Base-by-base conservation (phyloP, 2,797 vertebrate species). In the Allobates femoralis region DNA sequence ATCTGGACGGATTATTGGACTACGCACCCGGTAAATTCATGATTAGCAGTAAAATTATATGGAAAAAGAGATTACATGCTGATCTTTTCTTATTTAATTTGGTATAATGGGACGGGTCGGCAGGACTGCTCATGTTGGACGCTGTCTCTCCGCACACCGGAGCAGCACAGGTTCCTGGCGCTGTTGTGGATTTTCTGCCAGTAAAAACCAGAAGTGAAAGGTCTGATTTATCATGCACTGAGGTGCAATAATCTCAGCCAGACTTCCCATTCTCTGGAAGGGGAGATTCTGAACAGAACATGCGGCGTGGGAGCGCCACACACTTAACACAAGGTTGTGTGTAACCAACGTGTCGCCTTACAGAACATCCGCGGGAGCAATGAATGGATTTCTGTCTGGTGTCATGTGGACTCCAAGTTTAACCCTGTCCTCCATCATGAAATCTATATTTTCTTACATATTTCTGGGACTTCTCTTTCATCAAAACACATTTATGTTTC, bases 171-270 rank as follows among this genome's bases (percentile, higher is more conserved):
- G 46, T 67, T 77, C 46, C 83, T 62, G 56, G 82, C 56, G 50
- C n/a, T n/a, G 71, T 51, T 66, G 56, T 66, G 56, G 74, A 85
- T 77, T 50, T 51, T n/a, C 75, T 77, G 74, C 83, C 83, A 85
- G 74, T 66, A 85, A 62, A 85, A 85, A 85, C 62, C 73, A 53
- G 74, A 51, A 67, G 46, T 77, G 46, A 78, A 85, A 78, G 83
- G 55, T 76, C 73, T 84, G 60, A 77, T 85, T 85, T 76, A 76
- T 78, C 56, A 85, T 67, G n/a, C 71, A 75, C 41, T n/a, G 73
- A 85, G 80, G 46, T 67, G 64, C 80, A 82, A 82, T 46, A 69
- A 69, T 82, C 80, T 71, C 64, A 26, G 80, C 80, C 64, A 67
- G 62, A 69, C 64, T 82, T 69, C 62, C 62, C 64, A 82, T 67